Evolutionary conservation across 2,797 vertebrate genomes (phyloP).

Genomic region (Melanotaenia boesemani): DNA sequence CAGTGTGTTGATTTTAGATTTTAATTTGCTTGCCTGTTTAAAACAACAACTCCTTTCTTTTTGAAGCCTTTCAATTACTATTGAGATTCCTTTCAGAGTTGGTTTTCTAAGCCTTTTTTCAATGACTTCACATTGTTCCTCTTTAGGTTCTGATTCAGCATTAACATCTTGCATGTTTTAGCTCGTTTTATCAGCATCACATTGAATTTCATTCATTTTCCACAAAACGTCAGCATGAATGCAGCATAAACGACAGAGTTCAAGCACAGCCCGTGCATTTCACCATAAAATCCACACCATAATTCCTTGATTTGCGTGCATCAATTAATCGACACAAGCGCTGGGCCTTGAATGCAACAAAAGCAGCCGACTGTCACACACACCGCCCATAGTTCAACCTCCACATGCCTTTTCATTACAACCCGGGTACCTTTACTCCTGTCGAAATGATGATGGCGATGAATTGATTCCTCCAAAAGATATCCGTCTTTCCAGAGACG

Average conservation of each 20-base stretch:
- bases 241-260: background rate
- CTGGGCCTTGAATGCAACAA: background rate
- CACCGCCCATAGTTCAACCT: no score
- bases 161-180: background rate
- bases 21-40: constrained; percentile 4
- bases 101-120: constrained; percentile 1
- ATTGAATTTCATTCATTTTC: background rate
- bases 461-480: no score
- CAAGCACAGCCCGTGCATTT: background rate
- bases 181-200: background rate
- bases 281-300: background rate
- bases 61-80: background rate
- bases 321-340: background rate
- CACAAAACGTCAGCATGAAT: background rate
- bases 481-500: no score
- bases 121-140: background rate
- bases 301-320: background rate
- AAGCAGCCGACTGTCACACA: background rate
- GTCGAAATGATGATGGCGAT: no score
- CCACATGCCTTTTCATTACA: no score
- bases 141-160: background rate
- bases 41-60: background rate
- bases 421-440: no score
- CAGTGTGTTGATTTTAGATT: background rate
- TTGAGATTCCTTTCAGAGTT: background rate